Evolutionary conservation across 2,113 vertebrate genomes (phyloP), one percentile per base, ranked within the genome.

Genomic region (Cnemophilus loriae): DNA sequence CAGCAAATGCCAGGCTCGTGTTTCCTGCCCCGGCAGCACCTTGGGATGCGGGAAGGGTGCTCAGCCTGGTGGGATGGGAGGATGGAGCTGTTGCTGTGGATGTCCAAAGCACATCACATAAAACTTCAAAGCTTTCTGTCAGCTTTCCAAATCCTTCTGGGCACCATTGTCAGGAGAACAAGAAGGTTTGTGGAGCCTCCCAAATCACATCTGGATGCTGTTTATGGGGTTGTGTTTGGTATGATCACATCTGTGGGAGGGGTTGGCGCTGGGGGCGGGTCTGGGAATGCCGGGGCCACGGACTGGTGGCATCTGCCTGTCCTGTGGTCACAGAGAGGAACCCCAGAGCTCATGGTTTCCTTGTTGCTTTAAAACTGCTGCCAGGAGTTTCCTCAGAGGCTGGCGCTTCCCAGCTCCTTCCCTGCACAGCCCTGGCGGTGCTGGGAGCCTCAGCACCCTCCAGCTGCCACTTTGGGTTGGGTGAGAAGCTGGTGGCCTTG

Each of bases 1-100:
- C 3, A 32, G 39, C 3, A 3, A 4, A 1, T 1, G 21, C 9
- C 33, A 33, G 53, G 39, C 41, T 73, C 0, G 0, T 23, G 1
- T 32, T 73, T 11, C 8, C 64, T 70, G 30, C 6, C 23, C 3
- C 47, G 11, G 86, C 64, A 87, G 60, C 80, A 20, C 42, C 55
- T 35, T 12, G 68, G 74, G 64, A 5, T 21, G 52, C 35, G 68
- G 84, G 68, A 32, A 84, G 46, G 71, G 11, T 28, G 50, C 70
- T 95, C 14, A 21, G 32, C 57, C 33, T 21, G 33, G 16, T 39
- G 61, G 70, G 37, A 42, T 15, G 5, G 84, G 30, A 11, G 3
- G 59, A 9, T 19, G 53, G 77, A 57, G 49, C 52, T 47, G 41
- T 23, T 2, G 3, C 75, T 57, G 56, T 6, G 6, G 10, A 15